A percentile compares a stretch with the other conserved stretches of the same genome.
phyloP scores from a whole-genome alignment of 92 coral and sea anemone genomes.

The Bergia puertoricense region DNA sequence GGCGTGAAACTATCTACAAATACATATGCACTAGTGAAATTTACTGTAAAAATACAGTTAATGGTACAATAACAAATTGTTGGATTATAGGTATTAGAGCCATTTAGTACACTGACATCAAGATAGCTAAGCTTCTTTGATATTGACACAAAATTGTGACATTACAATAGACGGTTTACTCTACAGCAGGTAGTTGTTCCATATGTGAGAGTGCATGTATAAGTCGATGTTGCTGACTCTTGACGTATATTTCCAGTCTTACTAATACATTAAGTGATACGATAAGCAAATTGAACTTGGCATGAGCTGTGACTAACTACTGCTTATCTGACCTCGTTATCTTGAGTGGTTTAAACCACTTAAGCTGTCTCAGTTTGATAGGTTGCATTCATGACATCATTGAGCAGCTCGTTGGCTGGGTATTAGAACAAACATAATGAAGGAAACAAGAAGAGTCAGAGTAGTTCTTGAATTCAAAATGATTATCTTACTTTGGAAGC shows the following conservation, averaged over 20 bases:
- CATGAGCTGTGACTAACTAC: not conserved
- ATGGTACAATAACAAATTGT: no score
- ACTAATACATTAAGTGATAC: not conserved
- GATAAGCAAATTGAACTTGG: no score
- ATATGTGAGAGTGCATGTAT: not conserved
- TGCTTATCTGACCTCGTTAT: not conserved
- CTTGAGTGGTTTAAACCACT: not conserved
- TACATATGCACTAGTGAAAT: no score
- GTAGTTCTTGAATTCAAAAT: not conserved
- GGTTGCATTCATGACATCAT: not conserved
- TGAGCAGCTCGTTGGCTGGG: not conserved
- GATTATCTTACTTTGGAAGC: slow-evolving; percentile 79
- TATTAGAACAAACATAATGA: not conserved
- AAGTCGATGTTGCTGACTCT: not conserved
- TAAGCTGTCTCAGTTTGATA: not conserved
- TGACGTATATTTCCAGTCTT: not conserved
- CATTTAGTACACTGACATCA: no score
- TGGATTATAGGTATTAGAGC: no score
- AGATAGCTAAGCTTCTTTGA: no score
- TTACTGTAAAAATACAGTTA: no score
- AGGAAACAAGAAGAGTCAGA: not conserved
- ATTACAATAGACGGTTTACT: no score
- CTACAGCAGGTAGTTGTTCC: no score
- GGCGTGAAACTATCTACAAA: no score
- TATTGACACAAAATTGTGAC: no score